phyloP scores from a whole-genome alignment of 2,888 invertebrate species.

The Platycheirus albimanus region DNA sequence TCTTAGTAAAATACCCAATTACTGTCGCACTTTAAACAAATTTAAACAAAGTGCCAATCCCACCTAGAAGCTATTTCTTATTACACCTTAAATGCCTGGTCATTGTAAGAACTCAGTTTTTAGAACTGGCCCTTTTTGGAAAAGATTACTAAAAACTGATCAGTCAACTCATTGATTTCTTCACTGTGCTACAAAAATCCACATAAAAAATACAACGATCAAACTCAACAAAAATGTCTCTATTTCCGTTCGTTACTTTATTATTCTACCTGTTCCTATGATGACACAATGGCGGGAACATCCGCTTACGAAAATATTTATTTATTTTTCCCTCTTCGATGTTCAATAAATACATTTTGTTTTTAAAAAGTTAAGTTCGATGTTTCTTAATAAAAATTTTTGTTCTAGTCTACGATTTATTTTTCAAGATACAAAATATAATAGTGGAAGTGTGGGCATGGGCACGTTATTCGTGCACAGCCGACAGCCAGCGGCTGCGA shows the following conservation, averaged over 20 bases:
- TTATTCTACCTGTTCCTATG: slow-evolving; percentile 56
- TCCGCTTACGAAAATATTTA: slow-evolving; percentile 54
- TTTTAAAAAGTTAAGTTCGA: background rate
- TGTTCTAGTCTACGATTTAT: slow-evolving; percentile 14
- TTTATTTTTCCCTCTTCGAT: slow-evolving; percentile 53
- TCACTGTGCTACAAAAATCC: too few species aligned
- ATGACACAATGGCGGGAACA: slow-evolving; percentile 10
- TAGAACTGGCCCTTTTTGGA: too few species aligned
- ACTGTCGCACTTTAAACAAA: too few species aligned
- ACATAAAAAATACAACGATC: too few species aligned
- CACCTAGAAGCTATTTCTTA: too few species aligned
- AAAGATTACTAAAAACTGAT: too few species aligned
- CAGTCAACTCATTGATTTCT: too few species aligned
- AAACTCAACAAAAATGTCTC: slow-evolving; percentile 20
- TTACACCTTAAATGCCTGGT: too few species aligned
- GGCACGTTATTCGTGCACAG: background rate
- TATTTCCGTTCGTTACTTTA: slow-evolving; percentile 48
- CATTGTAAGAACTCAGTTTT: too few species aligned
- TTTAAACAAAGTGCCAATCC: too few species aligned
- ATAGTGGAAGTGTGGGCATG: slow-evolving; percentile 11
- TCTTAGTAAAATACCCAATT: too few species aligned
- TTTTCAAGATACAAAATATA: slow-evolving; percentile 23
- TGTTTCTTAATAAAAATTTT: slow-evolving; percentile 26
- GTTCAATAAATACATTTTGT: slow-evolving; percentile 51
- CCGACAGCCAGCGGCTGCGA: background rate